These are phyloP conservation scores for Lepisosteus osseus DNA, from an alignment of 2,113 vertebrate species.

Conservation along the genomic window DNA sequence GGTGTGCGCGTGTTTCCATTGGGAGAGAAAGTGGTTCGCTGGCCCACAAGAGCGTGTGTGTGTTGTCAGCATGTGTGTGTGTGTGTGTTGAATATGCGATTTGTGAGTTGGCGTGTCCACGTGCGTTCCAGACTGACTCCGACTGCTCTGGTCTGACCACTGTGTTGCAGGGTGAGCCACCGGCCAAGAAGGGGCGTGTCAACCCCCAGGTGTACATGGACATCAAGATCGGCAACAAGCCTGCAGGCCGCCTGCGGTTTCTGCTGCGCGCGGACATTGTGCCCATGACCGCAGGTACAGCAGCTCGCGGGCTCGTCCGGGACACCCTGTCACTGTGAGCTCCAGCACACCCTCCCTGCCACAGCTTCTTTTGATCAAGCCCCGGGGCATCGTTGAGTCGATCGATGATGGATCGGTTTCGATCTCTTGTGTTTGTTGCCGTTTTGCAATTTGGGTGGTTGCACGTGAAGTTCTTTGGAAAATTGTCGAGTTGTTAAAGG, in stretches of 20 bases:
- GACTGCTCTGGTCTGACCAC: neutral
- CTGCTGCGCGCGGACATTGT: conserved; percentile 86
- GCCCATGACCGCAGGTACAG: conserved; percentile 89
- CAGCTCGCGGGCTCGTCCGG: neutral
- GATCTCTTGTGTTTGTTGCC: too few relatives aligned
- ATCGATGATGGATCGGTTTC: too few relatives aligned
- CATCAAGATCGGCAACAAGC: conserved; percentile 94
- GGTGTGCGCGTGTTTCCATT: neutral
- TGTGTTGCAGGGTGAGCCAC: conserved; percentile 73
- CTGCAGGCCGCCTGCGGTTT: conserved; percentile 83
- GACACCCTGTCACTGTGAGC: too few relatives aligned
- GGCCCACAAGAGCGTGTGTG: neutral
- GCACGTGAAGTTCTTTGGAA: too few relatives aligned
- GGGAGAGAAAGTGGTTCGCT: neutral
- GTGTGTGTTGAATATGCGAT: neutral
- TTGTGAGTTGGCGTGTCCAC: neutral
- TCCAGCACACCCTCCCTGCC: too few relatives aligned
- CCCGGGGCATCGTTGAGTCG: too few relatives aligned
- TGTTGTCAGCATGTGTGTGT: neutral
- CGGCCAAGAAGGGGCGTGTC: conserved; percentile 79
- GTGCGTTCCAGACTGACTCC: neutral
- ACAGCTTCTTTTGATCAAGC: neutral
- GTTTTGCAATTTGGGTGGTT: too few relatives aligned
- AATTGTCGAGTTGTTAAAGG: too few relatives aligned
- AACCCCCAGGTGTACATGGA: conserved; percentile 98